phyloP scores from a whole-genome alignment of 1,140 invertebrate genomes.

The Portunus trituberculatus region DNA sequence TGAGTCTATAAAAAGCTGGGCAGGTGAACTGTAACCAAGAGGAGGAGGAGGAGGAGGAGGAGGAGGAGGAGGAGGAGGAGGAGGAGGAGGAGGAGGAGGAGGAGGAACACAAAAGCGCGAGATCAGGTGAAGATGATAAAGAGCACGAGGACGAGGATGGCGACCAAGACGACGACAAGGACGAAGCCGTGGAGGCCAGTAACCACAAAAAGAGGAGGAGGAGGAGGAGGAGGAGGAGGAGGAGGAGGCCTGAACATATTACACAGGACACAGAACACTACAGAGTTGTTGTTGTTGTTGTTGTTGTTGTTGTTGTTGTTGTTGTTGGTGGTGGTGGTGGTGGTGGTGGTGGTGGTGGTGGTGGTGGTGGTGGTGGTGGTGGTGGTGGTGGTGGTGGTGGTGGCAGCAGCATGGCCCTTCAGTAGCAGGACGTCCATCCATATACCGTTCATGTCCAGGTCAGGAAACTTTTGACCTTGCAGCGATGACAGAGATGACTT shows the following conservation, averaged over 20 bases:
- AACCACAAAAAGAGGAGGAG: background rate
- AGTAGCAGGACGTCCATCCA: background rate
- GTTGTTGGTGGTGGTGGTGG: too few species aligned
- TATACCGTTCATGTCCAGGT: background rate
- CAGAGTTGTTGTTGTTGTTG: too few species aligned
- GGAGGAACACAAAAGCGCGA: background rate
- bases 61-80: background rate
- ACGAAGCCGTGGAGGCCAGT: too few species aligned
- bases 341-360: background rate
- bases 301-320: too few species aligned
- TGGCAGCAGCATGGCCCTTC: background rate
- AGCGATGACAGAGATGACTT: background rate
- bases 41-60: conserved; percentile 21
- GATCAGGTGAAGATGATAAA: background rate
- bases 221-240: background rate
- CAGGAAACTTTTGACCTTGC: conserved; percentile 21
- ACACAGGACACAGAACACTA: background rate
- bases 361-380: background rate
- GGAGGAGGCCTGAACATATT: background rate
- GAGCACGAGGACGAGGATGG: background rate
- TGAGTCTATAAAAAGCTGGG: background rate
- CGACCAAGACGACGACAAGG: background rate
- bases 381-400: too few species aligned
- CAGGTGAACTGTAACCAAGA: background rate
- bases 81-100: background rate